phyloP scores from a whole-genome alignment of 2,797 vertebrate species.

The Rhabdomys pumilio region DNA sequence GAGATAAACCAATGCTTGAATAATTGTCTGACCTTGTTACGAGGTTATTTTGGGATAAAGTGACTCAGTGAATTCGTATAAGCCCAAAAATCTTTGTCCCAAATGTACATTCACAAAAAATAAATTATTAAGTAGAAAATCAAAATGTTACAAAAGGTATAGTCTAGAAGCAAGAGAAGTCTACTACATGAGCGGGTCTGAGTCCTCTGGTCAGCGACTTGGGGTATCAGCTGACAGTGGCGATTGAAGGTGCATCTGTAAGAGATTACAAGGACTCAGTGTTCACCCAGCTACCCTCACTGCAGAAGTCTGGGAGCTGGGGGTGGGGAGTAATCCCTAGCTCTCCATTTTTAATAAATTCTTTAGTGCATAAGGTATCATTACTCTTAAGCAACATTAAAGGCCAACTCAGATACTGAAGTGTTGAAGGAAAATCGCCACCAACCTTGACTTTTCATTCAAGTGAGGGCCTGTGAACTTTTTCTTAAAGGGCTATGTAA shows the following conservation, averaged over 20 bases:
- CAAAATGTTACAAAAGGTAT: neutral
- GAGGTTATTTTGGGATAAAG: neutral
- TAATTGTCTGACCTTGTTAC: neutral
- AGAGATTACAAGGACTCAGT: neutral
- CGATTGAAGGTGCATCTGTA: neutral
- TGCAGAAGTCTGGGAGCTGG: neutral
- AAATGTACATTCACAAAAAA: neutral
- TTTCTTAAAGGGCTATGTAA: neutral
- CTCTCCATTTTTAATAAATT: neutral
- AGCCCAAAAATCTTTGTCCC: neutral
- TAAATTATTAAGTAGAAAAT: slow-evolving; percentile 23
- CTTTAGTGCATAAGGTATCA: no score
- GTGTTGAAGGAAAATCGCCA: neutral
- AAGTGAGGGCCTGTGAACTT: neutral
- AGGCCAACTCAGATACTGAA: neutral
- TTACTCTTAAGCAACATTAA: neutral
- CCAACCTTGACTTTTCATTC: neutral
- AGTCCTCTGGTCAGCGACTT: neutral
- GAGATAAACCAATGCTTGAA: neutral
- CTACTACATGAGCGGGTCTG: neutral
- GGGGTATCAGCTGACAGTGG: neutral
- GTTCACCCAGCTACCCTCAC: neutral
- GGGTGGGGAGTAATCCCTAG: neutral
- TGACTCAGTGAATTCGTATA: neutral
- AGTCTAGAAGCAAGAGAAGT: slow-evolving; percentile 6